Percentiles rank a stretch among this genome's conserved stretches.
phyloP scores from a whole-genome alignment of 2,888 invertebrate genomes.

The Leptopilina drosophilae region DNA sequence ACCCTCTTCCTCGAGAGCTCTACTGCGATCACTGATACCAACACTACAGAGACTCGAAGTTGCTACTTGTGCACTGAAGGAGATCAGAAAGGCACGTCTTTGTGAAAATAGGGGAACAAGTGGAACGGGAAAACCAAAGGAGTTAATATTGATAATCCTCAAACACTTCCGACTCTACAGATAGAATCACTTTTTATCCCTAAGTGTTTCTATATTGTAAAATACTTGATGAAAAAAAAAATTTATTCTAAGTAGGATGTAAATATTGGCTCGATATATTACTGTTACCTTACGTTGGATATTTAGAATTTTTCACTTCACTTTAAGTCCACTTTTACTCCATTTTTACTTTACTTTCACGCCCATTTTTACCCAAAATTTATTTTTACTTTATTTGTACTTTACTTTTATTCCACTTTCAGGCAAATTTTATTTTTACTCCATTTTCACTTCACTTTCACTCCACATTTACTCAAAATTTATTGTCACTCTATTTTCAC shows the following conservation, averaged over 20 bases:
- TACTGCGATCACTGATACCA: constrained; percentile 76
- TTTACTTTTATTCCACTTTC: no score
- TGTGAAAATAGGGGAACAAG: constrained; percentile 68
- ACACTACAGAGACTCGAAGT: constrained; percentile 68
- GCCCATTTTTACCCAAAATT: no score
- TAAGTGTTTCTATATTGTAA: constrained; percentile 1
- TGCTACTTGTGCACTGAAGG: constrained; percentile 66
- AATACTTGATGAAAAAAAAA: background rate
- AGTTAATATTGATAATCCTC: constrained; percentile 75
- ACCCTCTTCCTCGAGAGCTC: constrained; percentile 74
- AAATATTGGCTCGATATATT: no score
- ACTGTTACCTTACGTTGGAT: no score
- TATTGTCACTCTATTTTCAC: no score
- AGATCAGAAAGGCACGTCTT: constrained; percentile 54
- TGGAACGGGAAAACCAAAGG: constrained; percentile 63
- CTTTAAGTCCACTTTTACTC: no score
- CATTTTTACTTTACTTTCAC: no score
- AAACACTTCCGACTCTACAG: constrained; percentile 44
- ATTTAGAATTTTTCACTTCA: no score
- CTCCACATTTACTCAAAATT: no score
- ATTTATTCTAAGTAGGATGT: background rate
- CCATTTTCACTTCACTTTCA: no score
- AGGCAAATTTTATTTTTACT: no score
- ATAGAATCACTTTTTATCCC: constrained; percentile 28
- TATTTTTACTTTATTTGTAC: no score